A percentile compares a stretch with the other conserved stretches of the same genome.
These are phyloP conservation scores for Atta colombica DNA, from an alignment of 1,140 invertebrate genomes.

Conservation along the genomic window DNA sequence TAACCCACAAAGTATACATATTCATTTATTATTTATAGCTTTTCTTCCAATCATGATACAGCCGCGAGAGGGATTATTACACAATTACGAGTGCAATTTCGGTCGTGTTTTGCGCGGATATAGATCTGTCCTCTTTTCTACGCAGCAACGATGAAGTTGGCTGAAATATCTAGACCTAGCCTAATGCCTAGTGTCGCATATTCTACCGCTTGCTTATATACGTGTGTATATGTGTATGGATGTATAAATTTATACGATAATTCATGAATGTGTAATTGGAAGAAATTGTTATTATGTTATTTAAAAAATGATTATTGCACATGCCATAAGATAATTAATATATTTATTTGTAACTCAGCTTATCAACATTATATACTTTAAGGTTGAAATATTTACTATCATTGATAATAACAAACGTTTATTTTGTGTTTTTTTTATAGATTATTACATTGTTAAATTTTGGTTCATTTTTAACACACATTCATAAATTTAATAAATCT, in stretches of 20 bases:
- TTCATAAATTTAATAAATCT: not conserved
- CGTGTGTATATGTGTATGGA: no score
- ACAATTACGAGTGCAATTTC: conserved; percentile 84
- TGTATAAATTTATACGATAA: not conserved
- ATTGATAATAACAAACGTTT: not conserved
- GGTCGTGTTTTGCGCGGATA: conserved; percentile 75
- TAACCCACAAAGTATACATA: conserved; percentile 77
- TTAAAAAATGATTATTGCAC: not conserved
- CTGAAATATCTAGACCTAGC: not conserved
- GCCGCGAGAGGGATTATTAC: conserved; percentile 79
- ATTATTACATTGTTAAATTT: conserved; percentile 5
- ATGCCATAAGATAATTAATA: not conserved
- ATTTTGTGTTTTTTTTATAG: not conserved
- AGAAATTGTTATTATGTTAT: not conserved
- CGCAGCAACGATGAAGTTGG: not conserved
- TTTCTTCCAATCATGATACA: conserved; percentile 76
- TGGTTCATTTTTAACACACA: not conserved
- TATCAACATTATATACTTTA: not conserved
- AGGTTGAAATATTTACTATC: not conserved
- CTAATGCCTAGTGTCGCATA: not conserved
- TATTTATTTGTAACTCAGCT: not conserved
- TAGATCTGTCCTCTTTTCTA: conserved; percentile 63
- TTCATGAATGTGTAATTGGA: not conserved
- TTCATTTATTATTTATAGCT: conserved; percentile 76
- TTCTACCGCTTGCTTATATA: not conserved